These are phyloP conservation scores for Fragum whitleyi DNA, from an alignment of 2,888 invertebrate species.

Conservation along the genomic window DNA sequence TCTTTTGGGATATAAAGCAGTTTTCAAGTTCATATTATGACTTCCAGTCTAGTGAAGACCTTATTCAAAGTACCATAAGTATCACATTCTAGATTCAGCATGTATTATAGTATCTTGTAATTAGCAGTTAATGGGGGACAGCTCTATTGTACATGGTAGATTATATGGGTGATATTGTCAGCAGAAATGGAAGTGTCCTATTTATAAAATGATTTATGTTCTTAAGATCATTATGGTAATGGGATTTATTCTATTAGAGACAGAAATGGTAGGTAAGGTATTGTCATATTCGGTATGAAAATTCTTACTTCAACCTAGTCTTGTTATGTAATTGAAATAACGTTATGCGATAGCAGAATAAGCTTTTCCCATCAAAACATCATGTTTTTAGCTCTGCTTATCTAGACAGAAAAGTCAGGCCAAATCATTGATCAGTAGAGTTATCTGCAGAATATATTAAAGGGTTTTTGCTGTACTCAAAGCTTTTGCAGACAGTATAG, in stretches of 20 bases:
- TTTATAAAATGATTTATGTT: constrained; percentile 10
- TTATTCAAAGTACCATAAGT: constrained; percentile 8
- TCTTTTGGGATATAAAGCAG: too few relatives aligned
- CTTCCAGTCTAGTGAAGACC: too few relatives aligned
- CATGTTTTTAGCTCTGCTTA: background rate
- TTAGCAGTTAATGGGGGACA: background rate
- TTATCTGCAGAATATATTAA: too few relatives aligned
- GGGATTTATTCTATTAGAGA: background rate
- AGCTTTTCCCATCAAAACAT: background rate
- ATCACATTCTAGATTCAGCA: background rate
- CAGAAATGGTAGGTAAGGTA: background rate
- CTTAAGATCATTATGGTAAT: background rate
- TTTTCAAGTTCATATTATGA: too few relatives aligned
- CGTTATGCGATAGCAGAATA: too few relatives aligned
- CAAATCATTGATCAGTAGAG: too few relatives aligned
- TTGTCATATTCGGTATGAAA: background rate
- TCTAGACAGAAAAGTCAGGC: too few relatives aligned
- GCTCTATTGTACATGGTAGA: background rate
- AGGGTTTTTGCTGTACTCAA: too few relatives aligned
- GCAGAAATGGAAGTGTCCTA: background rate
- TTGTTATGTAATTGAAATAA: too few relatives aligned
- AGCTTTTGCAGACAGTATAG: too few relatives aligned
- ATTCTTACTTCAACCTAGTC: too few relatives aligned
- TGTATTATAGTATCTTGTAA: background rate
- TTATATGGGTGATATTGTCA: constrained; percentile 5